Conservation (phyloP, 2,113 vertebrate species). For the Aramus guarauna region DNA sequence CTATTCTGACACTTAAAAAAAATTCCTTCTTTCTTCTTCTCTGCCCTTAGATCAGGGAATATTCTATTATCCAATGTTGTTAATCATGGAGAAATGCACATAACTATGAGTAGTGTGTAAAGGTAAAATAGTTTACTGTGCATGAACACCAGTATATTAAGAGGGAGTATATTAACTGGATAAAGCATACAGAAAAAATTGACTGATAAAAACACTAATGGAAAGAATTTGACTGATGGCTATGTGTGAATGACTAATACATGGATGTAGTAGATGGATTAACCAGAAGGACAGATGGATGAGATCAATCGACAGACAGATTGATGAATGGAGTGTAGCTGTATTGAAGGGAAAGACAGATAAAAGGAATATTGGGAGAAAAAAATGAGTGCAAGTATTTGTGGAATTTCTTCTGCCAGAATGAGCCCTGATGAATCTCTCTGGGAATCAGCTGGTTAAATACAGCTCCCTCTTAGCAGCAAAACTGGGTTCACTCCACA, state of each 20-base stretch:
- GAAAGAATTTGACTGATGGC: not conserved
- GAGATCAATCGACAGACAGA: not conserved
- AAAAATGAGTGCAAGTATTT: not conserved
- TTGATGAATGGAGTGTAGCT: not conserved
- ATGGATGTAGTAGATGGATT: not conserved
- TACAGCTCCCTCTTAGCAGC: not conserved
- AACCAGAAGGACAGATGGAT: not conserved
- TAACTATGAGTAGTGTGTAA: not conserved
- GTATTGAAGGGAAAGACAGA: not conserved
- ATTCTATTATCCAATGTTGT: not conserved
- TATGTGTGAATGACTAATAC: not conserved
- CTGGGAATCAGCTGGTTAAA: not conserved
- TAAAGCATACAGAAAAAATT: not conserved
- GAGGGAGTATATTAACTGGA: not conserved
- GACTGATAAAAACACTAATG: not conserved
- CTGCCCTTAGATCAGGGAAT: not conserved
- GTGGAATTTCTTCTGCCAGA: not conserved
- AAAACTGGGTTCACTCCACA: not conserved
- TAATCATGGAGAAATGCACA: not conserved
- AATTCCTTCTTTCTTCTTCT: not conserved
- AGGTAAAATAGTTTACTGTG: not conserved
- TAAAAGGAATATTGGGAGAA: not conserved
- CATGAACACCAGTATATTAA: not conserved
- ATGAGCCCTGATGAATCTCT: not conserved
- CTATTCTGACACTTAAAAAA: not conserved